Conservation (phyloP, 1,140 invertebrate genomes). For the Drosophila kikkawai region DNA sequence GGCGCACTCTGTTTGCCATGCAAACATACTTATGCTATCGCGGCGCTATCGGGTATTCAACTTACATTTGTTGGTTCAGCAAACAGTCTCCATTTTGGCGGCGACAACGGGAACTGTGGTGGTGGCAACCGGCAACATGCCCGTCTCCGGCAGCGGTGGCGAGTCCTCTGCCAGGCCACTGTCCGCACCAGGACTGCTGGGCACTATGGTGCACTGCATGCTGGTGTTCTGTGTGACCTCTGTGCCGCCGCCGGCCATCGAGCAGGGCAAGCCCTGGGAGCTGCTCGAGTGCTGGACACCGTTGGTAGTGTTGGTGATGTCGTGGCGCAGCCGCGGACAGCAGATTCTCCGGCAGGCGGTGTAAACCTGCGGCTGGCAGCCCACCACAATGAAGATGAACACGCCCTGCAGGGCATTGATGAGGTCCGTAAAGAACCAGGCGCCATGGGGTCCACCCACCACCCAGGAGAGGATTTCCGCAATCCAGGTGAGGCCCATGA, state of each 20-base stretch:
- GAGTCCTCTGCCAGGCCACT: constrained; percentile 23
- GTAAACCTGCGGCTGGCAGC: constrained; percentile 93
- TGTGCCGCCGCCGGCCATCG: constrained; percentile 88
- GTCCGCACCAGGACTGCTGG: constrained; percentile 30
- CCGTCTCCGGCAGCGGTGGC: not conserved
- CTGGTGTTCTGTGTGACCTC: constrained; percentile 89
- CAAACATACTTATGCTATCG: constrained; percentile 8
- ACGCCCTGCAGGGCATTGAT: constrained; percentile 94
- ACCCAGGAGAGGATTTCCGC: constrained; percentile 91
- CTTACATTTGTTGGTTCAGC: constrained; percentile 23
- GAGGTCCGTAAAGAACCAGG: constrained; percentile 93
- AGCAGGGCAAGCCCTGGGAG: constrained; percentile 90
- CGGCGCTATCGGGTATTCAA: constrained; percentile 35
- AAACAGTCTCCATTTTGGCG: constrained; percentile 41
- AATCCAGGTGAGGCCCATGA: constrained; percentile 94
- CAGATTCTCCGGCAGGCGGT: constrained; percentile 89
- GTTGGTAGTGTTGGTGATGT: constrained; percentile 87
- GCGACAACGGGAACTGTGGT: not conserved
- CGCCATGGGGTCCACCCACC: constrained; percentile 90
- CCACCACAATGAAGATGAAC: constrained; percentile 95
- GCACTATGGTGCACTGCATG: constrained; percentile 86
- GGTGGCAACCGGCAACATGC: not conserved
- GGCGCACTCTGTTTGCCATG: constrained; percentile 15
- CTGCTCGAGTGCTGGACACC: constrained; percentile 87
- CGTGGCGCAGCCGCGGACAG: constrained; percentile 86